Base-by-base conservation (phyloP, 2,888 invertebrate genomes). In the Tipula lateralis region DNA sequence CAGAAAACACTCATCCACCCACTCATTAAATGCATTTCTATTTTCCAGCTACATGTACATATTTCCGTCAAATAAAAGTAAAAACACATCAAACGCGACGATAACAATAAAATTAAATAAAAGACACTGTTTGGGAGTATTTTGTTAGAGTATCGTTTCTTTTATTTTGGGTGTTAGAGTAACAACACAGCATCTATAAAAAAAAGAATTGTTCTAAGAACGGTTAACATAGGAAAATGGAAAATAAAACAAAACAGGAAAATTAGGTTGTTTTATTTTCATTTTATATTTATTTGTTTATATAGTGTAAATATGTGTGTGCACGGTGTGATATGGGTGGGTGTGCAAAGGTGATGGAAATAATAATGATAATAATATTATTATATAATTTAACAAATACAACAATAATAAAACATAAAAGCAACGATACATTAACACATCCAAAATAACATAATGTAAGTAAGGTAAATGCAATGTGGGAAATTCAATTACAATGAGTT, bases 321-420 rank as follows among this genome's bases (percentile, higher is more conserved):
- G 66, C 2, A 24, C 7, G 66, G 66, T 66, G 66, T 66, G 24
- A 66, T 66, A 3, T 24, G 7, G 66, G 66, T 24, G 66, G 66
- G n/a, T 66, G 66, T 66, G 66, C 66, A 66, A n/a, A 66, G 13
- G 24, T 66, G 44, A 44, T 44, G n/a, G 44, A 44, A 24, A 24
- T 66, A 66, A 66, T 66, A 24, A 66, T 66, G 9, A 66, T 66
- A 66, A 9, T 66, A 66, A 66, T 24, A 66, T 9, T 66, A 66
- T 9, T 24, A 24, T 24, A 66, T 44, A 44, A 44, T n/a, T 44
- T 24, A 66, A 66, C 66, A 66, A 66, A 66, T 24, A 66, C 66
- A 66, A 66, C 66, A 66, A 66, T 66, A 66, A 66, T 66, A 66
- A 66, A 66, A 66, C 66, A 66, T 66, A 66, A 66, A 66, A 66